Base-by-base conservation (phyloP, 2,888 invertebrate species). In the Girardia tigrina region DNA sequence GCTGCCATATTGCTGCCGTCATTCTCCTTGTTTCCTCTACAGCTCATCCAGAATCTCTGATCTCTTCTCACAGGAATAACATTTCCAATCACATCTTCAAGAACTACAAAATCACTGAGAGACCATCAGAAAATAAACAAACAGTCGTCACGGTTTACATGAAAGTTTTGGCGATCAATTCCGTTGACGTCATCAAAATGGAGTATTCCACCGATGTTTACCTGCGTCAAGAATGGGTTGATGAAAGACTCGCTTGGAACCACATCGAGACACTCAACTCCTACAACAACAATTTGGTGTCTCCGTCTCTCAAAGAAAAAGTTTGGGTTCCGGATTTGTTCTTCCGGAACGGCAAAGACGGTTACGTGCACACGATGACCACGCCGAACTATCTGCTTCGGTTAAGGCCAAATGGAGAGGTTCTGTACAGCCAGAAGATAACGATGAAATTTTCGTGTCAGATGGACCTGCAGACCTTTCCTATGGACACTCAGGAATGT, bases 401-500 rank as follows among this genome's bases (percentile, higher is more conserved):
- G 16, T 42, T 77, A 14, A 23, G 73, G 28, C 77, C 77, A 6
- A 29, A 72, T 26, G 77, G 77, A 6, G 71, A 42, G 23, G 69
- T 77, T 77, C 29, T 77, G 1, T 77, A 73, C 69, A 77, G 76
- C 28, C 77, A 77, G 42, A 77, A 77, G 26, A 77, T 77, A 14
- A 77, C 77, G 29, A 77, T 77, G 77, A 29, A 36, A 27, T 77
- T 77, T 73, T 72, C 77, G 1, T 77, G 77, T 27, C 77, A 77
- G 56, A 77, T 77, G 77, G 29, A 77, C 20, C 36, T 77, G 28
- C 77, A 77, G 14, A 77, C 77, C 1, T 77, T 77, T 73, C 77
- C 77, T 28, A 77, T 77, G 77, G 77, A 77, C 73, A 77, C 42
- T 29, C 77, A 77, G 69, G 36, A 42, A 16, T 77, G 77, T 29